Conservation (phyloP, 2,888 invertebrate genomes). For the Apomyelois bistriatella region DNA sequence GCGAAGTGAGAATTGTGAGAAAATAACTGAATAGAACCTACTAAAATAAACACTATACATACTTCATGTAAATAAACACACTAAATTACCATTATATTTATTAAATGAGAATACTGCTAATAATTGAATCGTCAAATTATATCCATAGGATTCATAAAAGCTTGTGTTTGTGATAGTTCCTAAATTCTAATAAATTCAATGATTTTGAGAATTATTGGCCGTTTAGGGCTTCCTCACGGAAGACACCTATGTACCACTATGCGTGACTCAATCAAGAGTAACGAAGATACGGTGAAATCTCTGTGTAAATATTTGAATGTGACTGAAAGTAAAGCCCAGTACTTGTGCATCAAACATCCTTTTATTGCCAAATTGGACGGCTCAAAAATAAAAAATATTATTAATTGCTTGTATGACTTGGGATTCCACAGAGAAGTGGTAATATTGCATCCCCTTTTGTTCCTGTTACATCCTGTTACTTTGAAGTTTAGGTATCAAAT, state of each 20-base stretch:
- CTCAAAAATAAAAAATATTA: slow-evolving; percentile 36
- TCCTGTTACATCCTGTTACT: slow-evolving; percentile 57
- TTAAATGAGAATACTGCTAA: no score
- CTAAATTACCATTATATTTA: no score
- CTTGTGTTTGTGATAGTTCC: no score
- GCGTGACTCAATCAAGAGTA: neutral
- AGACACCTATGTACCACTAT: slow-evolving; percentile 9
- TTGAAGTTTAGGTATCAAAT: slow-evolving; percentile 56
- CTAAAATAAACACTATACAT: no score
- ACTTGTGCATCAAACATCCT: slow-evolving; percentile 56
- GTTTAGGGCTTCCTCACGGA: slow-evolving; percentile 15
- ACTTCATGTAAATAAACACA: no score
- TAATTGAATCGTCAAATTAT: no score
- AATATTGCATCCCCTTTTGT: slow-evolving; percentile 51
- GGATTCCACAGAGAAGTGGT: slow-evolving; percentile 47
- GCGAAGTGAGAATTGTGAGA: no score
- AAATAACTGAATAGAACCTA: no score
- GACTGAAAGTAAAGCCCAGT: slow-evolving; percentile 47
- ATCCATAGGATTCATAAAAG: no score
- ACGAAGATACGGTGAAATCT: slow-evolving; percentile 22
- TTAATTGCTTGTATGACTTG: slow-evolving; percentile 45
- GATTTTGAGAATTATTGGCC: neutral
- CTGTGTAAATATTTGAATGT: slow-evolving; percentile 52
- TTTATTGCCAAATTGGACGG: slow-evolving; percentile 46
- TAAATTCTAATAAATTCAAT: neutral